These are phyloP conservation scores for Solenopsis fugax DNA, from an alignment of 1,140 invertebrate genomes.

Conservation along the genomic window DNA sequence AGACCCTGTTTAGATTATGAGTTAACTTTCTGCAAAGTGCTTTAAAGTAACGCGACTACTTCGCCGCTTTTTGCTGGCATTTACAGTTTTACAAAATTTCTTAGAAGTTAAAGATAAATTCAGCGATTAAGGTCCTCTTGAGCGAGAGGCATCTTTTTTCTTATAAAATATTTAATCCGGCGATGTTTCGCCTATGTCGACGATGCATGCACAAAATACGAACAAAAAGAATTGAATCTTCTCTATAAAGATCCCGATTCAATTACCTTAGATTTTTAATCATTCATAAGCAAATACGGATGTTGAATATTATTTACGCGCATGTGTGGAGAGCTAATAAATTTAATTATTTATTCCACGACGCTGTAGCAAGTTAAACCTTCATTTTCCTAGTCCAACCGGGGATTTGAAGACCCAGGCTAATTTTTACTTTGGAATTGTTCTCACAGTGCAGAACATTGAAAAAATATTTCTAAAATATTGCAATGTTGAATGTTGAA, in stretches of 20 bases:
- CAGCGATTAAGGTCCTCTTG: constrained; percentile 21
- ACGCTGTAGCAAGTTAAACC: too few species aligned
- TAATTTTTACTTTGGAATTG: too few species aligned
- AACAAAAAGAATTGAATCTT: not conserved
- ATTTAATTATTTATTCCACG: too few species aligned
- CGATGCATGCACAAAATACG: not conserved
- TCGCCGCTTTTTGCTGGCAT: constrained; percentile 14
- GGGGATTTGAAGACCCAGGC: too few species aligned
- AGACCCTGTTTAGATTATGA: constrained; percentile 16
- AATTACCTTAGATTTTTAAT: not conserved
- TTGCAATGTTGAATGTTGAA: too few species aligned
- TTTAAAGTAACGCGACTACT: constrained; percentile 45
- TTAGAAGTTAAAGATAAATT: constrained; percentile 51
- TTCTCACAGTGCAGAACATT: too few species aligned
- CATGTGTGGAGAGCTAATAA: not conserved
- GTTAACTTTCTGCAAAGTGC: not conserved
- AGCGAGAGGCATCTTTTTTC: not conserved
- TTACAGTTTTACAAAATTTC: constrained; percentile 33
- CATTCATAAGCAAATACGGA: not conserved
- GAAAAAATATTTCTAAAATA: too few species aligned
- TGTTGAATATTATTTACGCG: not conserved
- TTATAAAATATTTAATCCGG: constrained; percentile 29
- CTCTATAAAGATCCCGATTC: too few species aligned
- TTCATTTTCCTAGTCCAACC: too few species aligned
- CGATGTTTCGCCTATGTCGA: not conserved